Evolutionary conservation across 2,888 invertebrate genomes (phyloP), one percentile per base, ranked within the genome.

Genomic region (Spilarctia lutea): DNA sequence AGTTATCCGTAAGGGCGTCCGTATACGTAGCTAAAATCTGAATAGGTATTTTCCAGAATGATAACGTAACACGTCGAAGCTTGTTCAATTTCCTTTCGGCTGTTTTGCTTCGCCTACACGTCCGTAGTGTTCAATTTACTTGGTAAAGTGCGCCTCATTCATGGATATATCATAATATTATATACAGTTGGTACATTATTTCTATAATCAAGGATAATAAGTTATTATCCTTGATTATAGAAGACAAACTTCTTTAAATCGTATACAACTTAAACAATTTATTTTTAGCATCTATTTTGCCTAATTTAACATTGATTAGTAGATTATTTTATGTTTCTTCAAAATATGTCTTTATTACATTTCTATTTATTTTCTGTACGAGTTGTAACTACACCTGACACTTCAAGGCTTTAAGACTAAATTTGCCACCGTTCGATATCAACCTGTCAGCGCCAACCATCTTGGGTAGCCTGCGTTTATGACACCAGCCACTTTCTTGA

Each of bases 11-110:
- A 24, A 42, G 56, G 24, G 65, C 42, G n/a, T n/a, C n/a, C 24
- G 42, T 39, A 39, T 56, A 56, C 24, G 56, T 72, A 24, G 27
- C 52, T 20, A 13, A 33, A 27, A 13, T 56, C 30, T 67, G 56
- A 30, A 67, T 30, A 72, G 52, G 18, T 13, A 56, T 33, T 70
- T 35, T 35, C 70, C 39, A 66, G 30, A 72, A 66, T 56, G 33
- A 69, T 33, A 56, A 42, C 68, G 71, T 71, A 48, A 48, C 65
- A 67, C 72, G 20, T 73, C 45, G 68, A 66, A 8, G 65, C 66
- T 65, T 72, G 78, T 80, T 73, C 78, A 80, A 82, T 81, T 81
- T 81, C 82, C 81, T 82, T 75, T 68, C 67, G 71, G 75, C 48
- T 67, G 75, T 42, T 76, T 80, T 56, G 68, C 42, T 20, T 7